Evolutionary conservation across 1,140 invertebrate genomes (phyloP).

Genomic region (Ips nitidus): DNA sequence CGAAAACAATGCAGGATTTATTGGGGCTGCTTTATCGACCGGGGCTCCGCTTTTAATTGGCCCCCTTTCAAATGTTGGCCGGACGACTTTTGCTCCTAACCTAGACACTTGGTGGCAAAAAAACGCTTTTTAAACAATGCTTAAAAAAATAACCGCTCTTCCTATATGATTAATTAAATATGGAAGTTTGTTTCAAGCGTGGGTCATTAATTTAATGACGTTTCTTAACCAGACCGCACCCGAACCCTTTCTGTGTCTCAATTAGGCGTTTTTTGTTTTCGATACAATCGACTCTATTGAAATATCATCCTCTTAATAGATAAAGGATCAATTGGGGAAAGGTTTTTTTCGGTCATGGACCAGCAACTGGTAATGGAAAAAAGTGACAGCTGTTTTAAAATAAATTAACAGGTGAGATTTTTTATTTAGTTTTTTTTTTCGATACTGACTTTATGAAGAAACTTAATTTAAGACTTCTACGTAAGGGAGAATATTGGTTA

Average conservation of each 20-base stretch:
- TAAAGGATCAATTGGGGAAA: neutral
- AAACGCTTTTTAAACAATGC: no score
- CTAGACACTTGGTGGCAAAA: no score
- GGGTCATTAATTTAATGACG: constrained; percentile 9
- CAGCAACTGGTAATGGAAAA: neutral
- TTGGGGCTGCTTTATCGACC: constrained; percentile 43
- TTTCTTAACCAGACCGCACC: constrained; percentile 9
- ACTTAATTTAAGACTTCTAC: no score
- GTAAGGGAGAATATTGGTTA: no score
- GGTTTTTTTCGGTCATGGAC: neutral
- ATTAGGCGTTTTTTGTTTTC: neutral
- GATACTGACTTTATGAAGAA: no score
- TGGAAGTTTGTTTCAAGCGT: no score
- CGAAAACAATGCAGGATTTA: constrained; percentile 44
- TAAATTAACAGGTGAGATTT: neutral
- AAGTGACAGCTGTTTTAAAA: neutral
- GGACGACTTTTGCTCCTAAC: neutral
- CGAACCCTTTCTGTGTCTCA: constrained; percentile 1
- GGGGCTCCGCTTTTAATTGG: constrained; percentile 39
- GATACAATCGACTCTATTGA: neutral
- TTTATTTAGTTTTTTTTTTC: neutral
- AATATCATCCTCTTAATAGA: constrained; percentile 4
- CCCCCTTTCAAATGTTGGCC: constrained; percentile 10
- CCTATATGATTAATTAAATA: no score
- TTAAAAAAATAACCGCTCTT: no score